Conservation (phyloP, 2,888 invertebrate genomes). For the Tholera decimalis region DNA sequence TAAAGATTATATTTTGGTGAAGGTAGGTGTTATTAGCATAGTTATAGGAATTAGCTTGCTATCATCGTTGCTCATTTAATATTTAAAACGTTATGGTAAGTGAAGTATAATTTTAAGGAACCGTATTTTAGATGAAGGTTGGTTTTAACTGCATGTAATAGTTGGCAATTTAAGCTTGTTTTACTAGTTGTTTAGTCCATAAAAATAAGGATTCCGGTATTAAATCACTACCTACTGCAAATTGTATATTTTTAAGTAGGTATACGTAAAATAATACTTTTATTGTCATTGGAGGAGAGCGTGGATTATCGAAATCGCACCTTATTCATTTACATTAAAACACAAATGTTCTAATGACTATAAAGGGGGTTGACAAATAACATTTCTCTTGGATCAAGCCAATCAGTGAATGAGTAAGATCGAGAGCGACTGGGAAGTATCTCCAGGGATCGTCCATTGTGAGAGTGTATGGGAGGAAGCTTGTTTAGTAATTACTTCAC, state of each 20-base stretch:
- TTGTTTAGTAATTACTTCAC: constrained; percentile 46
- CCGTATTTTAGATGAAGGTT: constrained; percentile 79
- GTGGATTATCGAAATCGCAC: background rate
- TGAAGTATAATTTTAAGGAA: constrained; percentile 80
- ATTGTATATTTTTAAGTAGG: background rate
- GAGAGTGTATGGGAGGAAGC: constrained; percentile 27
- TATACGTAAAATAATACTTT: no score
- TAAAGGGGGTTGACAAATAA: constrained; percentile 34
- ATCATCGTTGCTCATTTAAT: constrained; percentile 88
- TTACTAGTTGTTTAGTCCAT: constrained; percentile 69
- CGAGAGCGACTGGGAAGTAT: constrained; percentile 29
- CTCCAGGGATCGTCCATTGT: constrained; percentile 54
- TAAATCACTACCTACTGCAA: constrained; percentile 36
- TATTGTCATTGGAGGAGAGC: background rate
- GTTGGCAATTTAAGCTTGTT: constrained; percentile 73
- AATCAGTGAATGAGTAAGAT: constrained; percentile 40
- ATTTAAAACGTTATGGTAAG: constrained; percentile 85
- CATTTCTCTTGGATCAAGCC: constrained; percentile 41
- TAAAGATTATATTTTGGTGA: constrained; percentile 90
- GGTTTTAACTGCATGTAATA: constrained; percentile 73
- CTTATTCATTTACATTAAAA: background rate
- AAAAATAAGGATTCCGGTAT: constrained; percentile 46
- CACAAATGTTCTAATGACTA: constrained; percentile 7
- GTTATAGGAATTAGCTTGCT: constrained; percentile 89
- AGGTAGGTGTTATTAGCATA: constrained; percentile 90